Conservation (phyloP, 2,113 vertebrate species). For the Oryzias celebensis region DNA sequence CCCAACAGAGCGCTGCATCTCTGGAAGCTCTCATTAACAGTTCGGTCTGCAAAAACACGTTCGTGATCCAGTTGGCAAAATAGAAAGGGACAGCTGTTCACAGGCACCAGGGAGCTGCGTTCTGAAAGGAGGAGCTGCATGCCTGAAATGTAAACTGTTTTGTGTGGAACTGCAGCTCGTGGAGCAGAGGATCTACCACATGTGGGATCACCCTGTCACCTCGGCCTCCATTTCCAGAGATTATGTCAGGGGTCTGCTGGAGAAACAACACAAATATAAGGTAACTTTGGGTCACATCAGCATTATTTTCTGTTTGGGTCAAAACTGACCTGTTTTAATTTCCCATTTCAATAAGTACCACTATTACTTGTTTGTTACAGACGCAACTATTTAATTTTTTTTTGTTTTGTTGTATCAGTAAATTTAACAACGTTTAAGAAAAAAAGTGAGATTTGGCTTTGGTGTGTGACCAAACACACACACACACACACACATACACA, state of each 20-base stretch:
- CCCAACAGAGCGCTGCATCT: constrained; percentile 2
- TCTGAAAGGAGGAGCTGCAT: constrained; percentile 28
- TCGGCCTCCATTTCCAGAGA: constrained; percentile 84
- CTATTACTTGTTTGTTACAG: too few species aligned
- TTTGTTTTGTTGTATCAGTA: not conserved
- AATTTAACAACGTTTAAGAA: not conserved
- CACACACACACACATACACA: too few species aligned
- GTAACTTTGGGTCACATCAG: constrained; percentile 56
- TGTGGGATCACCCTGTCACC: constrained; percentile 89
- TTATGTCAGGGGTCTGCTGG: constrained; percentile 81
- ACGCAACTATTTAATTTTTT: too few species aligned
- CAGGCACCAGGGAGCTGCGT: constrained; percentile 12
- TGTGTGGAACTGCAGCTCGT: constrained; percentile 72
- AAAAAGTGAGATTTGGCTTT: not conserved
- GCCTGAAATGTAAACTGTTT: constrained; percentile 34
- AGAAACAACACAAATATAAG: constrained; percentile 77
- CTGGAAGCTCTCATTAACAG: constrained; percentile 37
- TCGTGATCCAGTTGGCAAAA: constrained; percentile 34
- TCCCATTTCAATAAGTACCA: too few species aligned
- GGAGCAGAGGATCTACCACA: constrained; percentile 79
- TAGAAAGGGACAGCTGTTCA: constrained; percentile 47
- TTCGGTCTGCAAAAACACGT: constrained; percentile 9
- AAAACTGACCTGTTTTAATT: too few species aligned
- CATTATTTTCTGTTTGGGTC: too few species aligned
- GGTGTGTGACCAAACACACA: too few species aligned